phyloP scores from a whole-genome alignment of 2,888 invertebrate species.

The Chromoteleia sp. region DNA sequence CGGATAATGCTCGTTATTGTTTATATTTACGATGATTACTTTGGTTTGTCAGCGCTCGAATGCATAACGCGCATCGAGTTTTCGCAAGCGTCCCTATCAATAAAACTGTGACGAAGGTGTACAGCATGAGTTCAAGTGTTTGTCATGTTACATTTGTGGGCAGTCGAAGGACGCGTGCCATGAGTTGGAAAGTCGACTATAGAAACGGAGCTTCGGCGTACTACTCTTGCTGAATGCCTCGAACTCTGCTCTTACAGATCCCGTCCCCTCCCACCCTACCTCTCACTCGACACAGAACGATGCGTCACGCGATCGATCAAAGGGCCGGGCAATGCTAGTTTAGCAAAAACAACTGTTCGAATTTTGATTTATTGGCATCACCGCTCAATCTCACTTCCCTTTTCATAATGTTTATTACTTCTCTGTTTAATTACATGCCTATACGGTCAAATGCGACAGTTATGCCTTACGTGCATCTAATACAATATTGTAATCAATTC shows the following conservation, averaged over 20 bases:
- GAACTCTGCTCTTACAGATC: constrained; percentile 42
- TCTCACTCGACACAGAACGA: neutral
- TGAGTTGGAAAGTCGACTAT: constrained; percentile 66
- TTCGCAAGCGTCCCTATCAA: constrained; percentile 53
- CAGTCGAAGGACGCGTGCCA: constrained; percentile 64
- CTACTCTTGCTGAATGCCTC: constrained; percentile 75
- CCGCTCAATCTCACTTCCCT: no score
- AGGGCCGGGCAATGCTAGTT: constrained; percentile 27
- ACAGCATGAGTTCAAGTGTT: constrained; percentile 56
- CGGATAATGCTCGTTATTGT: constrained; percentile 18
- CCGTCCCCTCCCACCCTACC: constrained; percentile 17
- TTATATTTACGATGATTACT: constrained; percentile 61
- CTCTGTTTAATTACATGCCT: no score
- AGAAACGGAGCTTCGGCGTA: constrained; percentile 68
- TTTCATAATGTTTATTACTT: no score
- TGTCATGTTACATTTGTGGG: constrained; percentile 59
- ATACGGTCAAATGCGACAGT: no score
- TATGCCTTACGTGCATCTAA: no score
- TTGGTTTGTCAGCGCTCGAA: constrained; percentile 51
- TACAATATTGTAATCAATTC: no score
- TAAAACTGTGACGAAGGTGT: constrained; percentile 55
- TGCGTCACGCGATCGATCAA: constrained; percentile 63
- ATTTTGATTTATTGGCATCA: neutral
- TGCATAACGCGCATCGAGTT: constrained; percentile 49
- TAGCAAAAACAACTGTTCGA: constrained; percentile 5